phyloP scores from a whole-genome alignment of 2,888 invertebrate genomes.

The Blastobasis adustella region DNA sequence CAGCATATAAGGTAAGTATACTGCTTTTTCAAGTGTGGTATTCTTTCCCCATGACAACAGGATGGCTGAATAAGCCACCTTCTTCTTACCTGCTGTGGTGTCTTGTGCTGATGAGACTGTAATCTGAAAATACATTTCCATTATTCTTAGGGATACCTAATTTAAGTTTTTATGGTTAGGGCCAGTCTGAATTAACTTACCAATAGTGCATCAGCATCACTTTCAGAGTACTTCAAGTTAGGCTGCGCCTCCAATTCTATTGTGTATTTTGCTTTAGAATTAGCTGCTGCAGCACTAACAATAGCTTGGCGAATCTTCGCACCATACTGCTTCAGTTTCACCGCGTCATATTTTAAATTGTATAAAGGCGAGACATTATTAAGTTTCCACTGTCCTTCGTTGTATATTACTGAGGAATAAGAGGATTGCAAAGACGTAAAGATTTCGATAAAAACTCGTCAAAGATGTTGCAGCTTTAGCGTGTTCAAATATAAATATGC shows the following conservation, averaged over 20 bases:
- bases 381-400: conserved; percentile 54
- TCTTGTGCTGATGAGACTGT: conserved; percentile 41
- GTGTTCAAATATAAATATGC: too few relatives aligned
- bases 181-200: conserved; percentile 28
- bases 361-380: conserved; percentile 54
- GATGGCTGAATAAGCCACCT: conserved; percentile 45
- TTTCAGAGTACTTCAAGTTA: conserved; percentile 47
- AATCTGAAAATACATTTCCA: conserved; percentile 32
- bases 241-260: conserved; percentile 46
- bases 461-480: too few relatives aligned
- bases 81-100: conserved; percentile 28
- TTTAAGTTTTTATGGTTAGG: background rate
- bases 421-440: background rate
- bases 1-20: conserved; percentile 59
- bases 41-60: conserved; percentile 57
- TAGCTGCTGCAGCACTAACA: conserved; percentile 34
- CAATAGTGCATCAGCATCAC: conserved; percentile 50
- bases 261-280: conserved; percentile 36
- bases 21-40: conserved; percentile 30
- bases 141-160: background rate
- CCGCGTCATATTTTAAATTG: conserved; percentile 41
- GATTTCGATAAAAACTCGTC: too few relatives aligned
- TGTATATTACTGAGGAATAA: conserved; percentile 45
- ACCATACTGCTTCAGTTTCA: conserved; percentile 60
- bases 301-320: conserved; percentile 54